Conservation (phyloP, 2,888 invertebrate genomes). For the Dinocampus coccinellae region DNA sequence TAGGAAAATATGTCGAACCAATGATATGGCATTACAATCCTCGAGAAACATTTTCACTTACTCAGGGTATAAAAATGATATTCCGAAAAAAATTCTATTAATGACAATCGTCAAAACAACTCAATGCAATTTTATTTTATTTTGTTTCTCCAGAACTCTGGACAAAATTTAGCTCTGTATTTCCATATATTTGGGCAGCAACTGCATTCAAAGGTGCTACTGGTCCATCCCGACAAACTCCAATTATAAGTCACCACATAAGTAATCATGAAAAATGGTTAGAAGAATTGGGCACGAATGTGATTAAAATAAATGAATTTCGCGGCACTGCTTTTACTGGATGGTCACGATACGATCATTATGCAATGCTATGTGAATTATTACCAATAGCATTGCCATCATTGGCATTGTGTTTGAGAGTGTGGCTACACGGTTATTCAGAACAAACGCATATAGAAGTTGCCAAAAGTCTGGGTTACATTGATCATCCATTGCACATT, state of each 20-base stretch:
- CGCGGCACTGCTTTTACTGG: constrained; percentile 79
- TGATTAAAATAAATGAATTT: constrained; percentile 72
- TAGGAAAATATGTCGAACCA: constrained; percentile 76
- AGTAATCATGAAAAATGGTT: constrained; percentile 85
- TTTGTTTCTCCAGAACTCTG: constrained; percentile 69
- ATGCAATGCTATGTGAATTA: constrained; percentile 79
- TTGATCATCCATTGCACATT: constrained; percentile 65
- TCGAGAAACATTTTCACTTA: constrained; percentile 71
- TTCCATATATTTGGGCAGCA: constrained; percentile 82
- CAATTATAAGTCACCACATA: constrained; percentile 78
- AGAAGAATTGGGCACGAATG: constrained; percentile 71
- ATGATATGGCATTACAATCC: constrained; percentile 80
- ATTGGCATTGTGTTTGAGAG: constrained; percentile 74
- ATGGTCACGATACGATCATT: constrained; percentile 84
- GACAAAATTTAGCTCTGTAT: constrained; percentile 77
- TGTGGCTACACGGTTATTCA: constrained; percentile 71
- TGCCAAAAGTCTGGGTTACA: constrained; percentile 68
- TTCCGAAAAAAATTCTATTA: background rate
- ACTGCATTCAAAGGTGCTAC: constrained; percentile 91
- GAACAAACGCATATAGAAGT: constrained; percentile 69
- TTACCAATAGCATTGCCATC: constrained; percentile 77
- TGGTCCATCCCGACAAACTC: constrained; percentile 79
- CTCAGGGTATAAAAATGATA: constrained; percentile 60
- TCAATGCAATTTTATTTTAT: too few relatives aligned
- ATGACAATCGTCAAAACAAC: too few relatives aligned